Evolutionary conservation across 1,140 invertebrate genomes (phyloP).

Genomic region (Cylas formicarius): DNA sequence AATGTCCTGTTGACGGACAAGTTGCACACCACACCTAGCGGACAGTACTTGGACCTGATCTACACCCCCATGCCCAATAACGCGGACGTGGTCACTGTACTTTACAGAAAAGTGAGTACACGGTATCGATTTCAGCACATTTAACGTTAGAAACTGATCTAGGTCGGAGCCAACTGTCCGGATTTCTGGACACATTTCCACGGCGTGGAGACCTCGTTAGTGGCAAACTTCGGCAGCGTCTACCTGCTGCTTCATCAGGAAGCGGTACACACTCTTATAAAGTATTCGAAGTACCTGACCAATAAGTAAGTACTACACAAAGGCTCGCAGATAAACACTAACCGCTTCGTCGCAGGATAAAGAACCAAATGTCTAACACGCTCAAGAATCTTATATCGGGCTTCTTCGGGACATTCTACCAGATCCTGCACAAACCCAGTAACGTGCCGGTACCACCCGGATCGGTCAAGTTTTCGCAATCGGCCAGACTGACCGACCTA

Average conservation of each 20-base stretch:
- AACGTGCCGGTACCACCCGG: conserved; percentile 67
- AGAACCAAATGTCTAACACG: conserved; percentile 13
- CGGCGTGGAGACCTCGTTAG: conserved; percentile 69
- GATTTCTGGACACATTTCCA: conserved; percentile 77
- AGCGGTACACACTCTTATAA: conserved; percentile 62
- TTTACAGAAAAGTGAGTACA: conserved; percentile 64
- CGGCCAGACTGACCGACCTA: conserved; percentile 57
- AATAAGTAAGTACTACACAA: conserved; percentile 41
- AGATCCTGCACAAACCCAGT: conserved; percentile 31
- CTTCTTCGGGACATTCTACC: conserved; percentile 13
- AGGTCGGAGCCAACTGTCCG: conserved; percentile 72
- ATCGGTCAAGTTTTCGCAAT: conserved; percentile 71
- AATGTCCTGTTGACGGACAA: conserved; percentile 72
- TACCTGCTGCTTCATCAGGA: conserved; percentile 64
- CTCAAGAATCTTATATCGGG: conserved; percentile 15
- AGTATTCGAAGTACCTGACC: conserved; percentile 50
- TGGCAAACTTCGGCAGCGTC: conserved; percentile 59
- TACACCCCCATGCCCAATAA: conserved; percentile 48
- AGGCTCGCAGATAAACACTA: conserved; percentile 2
- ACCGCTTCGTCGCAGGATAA: conserved; percentile 21
- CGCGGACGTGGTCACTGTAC: conserved; percentile 60
- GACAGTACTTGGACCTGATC: conserved; percentile 71
- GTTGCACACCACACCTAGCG: conserved; percentile 63
- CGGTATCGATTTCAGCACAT: background rate
- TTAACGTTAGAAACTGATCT: conserved; percentile 9